These are phyloP conservation scores for Polia nebulosa DNA, from an alignment of 2,888 invertebrate species.

Conservation along the genomic window DNA sequence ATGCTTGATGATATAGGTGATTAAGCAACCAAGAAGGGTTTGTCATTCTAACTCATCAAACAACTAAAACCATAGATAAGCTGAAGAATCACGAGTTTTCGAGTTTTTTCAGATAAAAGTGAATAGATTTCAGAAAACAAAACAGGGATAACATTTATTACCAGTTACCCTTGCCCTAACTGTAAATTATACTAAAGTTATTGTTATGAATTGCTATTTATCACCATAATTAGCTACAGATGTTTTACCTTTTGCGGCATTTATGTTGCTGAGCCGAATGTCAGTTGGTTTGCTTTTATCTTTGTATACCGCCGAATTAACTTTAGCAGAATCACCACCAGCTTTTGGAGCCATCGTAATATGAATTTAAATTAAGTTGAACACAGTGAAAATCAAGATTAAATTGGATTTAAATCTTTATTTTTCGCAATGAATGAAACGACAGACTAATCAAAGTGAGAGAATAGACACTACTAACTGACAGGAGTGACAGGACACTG, in stretches of 20 bases:
- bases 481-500: background rate
- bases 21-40: background rate
- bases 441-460: background rate
- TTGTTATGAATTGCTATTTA: slow-evolving; percentile 24
- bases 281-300: slow-evolving; percentile 98
- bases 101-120: slow-evolving; percentile 3
- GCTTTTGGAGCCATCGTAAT: slow-evolving; percentile 87
- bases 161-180: background rate
- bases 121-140: background rate
- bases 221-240: slow-evolving; percentile 66
- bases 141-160: background rate
- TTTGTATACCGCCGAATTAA: slow-evolving; percentile 93
- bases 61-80: slow-evolving; percentile 18
- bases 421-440: background rate
- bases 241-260: slow-evolving; percentile 98
- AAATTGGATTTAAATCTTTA: slow-evolving; percentile 62
- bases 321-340: slow-evolving; percentile 87
- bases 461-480: background rate
- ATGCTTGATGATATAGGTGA: background rate
- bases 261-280: slow-evolving; percentile 98
- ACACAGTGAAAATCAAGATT: slow-evolving; percentile 61
- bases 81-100: slow-evolving; percentile 33
- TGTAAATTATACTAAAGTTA: background rate
- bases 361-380: slow-evolving; percentile 28
- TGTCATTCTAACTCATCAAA: background rate